A percentile compares a stretch with the other conserved stretches of the same genome.
Evolutionary conservation across 2,888 invertebrate species (phyloP).

Genomic region (Cerceris rybyensis): DNA sequence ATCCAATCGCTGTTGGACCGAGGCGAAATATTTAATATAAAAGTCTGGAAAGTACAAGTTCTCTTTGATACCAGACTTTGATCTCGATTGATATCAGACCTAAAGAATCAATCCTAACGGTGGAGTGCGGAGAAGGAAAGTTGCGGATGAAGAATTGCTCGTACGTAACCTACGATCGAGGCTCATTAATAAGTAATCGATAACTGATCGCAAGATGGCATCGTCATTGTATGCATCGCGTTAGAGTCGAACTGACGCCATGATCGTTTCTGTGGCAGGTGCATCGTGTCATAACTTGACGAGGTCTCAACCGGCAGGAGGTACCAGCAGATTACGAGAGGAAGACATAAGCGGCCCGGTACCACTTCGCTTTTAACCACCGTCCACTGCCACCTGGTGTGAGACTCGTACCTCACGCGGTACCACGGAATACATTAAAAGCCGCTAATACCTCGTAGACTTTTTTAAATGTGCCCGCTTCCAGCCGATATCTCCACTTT

Average conservation of each 20-base stretch:
- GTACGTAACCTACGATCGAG: slow-evolving; percentile 21
- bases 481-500: slow-evolving; percentile 6
- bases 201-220: slow-evolving; percentile 49
- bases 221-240: slow-evolving; percentile 31
- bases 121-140: not conserved
- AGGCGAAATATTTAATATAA: too few species aligned
- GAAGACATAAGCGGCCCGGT: slow-evolving; percentile 62
- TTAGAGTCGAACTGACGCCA: slow-evolving; percentile 53
- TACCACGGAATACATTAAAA: slow-evolving; percentile 34
- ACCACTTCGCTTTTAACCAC: slow-evolving; percentile 58
- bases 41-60: too few species aligned
- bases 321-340: slow-evolving; percentile 67
- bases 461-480: slow-evolving; percentile 34
- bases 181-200: slow-evolving; percentile 62
- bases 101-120: slow-evolving; percentile 43
- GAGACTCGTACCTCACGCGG: slow-evolving; percentile 63
- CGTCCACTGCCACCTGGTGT: slow-evolving; percentile 66
- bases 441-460: slow-evolving; percentile 34
- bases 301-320: slow-evolving; percentile 64
- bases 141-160: not conserved
- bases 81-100: not conserved
- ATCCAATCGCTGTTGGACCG: too few species aligned
- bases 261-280: slow-evolving; percentile 61
- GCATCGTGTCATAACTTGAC: slow-evolving; percentile 64
- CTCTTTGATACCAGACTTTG: too few species aligned